Conservation (phyloP, 1,140 invertebrate genomes). For the Globodera rostochiensis region DNA sequence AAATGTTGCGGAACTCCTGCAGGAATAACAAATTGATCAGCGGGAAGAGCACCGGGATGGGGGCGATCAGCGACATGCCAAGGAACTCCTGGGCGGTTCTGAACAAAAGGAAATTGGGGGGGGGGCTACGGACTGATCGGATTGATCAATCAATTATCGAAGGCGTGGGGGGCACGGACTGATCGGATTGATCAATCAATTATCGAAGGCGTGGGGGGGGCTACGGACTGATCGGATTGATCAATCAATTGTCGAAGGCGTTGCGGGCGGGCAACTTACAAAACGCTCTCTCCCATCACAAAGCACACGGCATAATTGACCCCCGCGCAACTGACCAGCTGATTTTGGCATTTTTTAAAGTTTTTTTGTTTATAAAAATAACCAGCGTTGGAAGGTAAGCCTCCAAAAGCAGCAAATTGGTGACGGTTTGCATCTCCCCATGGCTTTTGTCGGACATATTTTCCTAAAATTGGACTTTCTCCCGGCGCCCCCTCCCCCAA, state of each 20-base stretch:
- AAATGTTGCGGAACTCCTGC: conserved; percentile 37
- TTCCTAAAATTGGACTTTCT: conserved; percentile 11
- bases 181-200: background rate
- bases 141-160: too few species aligned
- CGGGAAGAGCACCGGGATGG: conserved; percentile 41
- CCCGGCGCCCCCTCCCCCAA: background rate
- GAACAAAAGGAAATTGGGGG: conserved; percentile 1
- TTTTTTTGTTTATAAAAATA: background rate
- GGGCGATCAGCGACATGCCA: conserved; percentile 39
- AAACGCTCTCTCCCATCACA: conserved; percentile 31
- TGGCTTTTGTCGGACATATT: conserved; percentile 46
- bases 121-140: background rate
- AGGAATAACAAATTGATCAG: conserved; percentile 38
- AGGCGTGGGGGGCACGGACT: background rate
- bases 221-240: background rate
- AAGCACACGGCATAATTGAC: conserved; percentile 42
- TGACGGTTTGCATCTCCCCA: conserved; percentile 37
- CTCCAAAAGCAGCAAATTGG: conserved; percentile 45
- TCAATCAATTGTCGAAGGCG: background rate
- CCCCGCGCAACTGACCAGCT: conserved; percentile 26
- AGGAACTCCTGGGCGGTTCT: conserved; percentile 44
- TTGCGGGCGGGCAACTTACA: too few species aligned
- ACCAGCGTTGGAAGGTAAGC: conserved; percentile 42
- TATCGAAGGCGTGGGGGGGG: too few species aligned
- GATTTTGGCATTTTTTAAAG: background rate